Percentiles rank a stretch among this genome's conserved stretches.
Conservation (phyloP, 2,888 invertebrate species). For the Dryomyza anilis region DNA sequence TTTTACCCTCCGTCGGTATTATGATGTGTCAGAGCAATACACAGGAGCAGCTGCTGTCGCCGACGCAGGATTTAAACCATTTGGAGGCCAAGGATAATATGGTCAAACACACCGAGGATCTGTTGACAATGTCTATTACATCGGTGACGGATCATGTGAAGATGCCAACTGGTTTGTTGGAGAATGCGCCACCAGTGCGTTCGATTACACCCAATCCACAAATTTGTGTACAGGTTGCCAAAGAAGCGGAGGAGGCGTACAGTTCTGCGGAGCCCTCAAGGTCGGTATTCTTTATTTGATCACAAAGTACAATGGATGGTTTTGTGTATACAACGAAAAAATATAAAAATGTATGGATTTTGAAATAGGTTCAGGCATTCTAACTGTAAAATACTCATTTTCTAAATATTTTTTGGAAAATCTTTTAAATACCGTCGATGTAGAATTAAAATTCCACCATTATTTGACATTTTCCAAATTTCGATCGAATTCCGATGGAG, state of each 20-base stretch:
- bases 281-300: slow-evolving; percentile 56
- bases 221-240: slow-evolving; percentile 54
- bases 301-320: too few relatives aligned
- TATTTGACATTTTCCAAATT: too few relatives aligned
- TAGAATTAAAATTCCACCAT: too few relatives aligned
- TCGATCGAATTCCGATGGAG: too few relatives aligned
- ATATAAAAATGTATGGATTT: too few relatives aligned
- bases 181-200: slow-evolving; percentile 54
- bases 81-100: slow-evolving; percentile 62
- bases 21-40: slow-evolving; percentile 63
- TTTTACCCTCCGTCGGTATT: slow-evolving; percentile 71
- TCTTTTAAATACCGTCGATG: too few relatives aligned
- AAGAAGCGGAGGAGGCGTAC: slow-evolving; percentile 35
- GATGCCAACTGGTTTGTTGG: slow-evolving; percentile 57
- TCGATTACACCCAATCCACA: slow-evolving; percentile 67
- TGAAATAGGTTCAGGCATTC: too few relatives aligned
- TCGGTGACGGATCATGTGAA: slow-evolving; percentile 60
- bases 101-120: slow-evolving; percentile 58
- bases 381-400: too few relatives aligned
- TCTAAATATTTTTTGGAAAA: too few relatives aligned
- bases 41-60: slow-evolving; percentile 35
- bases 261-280: slow-evolving; percentile 61
- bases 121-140: slow-evolving; percentile 58
- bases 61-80: slow-evolving; percentile 45
- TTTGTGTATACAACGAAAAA: too few relatives aligned